Percentiles rank a stretch among this genome's conserved stretches.
Evolutionary conservation across 35 echinoderm and acorn worm genomes (phyloP).

Genomic region (Ophiothrix spiculata): DNA sequence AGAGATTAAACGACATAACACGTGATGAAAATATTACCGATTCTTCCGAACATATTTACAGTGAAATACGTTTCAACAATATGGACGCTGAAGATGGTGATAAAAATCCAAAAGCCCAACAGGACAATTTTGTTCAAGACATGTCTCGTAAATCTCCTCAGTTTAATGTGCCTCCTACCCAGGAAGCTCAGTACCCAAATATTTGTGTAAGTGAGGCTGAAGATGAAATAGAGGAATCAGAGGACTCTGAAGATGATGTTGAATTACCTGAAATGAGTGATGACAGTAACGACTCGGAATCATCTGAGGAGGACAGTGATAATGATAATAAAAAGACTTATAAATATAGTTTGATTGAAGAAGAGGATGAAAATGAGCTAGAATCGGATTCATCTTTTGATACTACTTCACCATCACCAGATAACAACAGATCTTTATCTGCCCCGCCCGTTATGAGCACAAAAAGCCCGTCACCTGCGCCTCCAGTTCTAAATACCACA

Average conservation of each 20-base stretch:
- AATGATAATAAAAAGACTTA: neutral
- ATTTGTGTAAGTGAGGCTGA: neutral
- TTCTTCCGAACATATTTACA: no score
- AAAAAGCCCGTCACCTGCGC: neutral
- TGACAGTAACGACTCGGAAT: neutral
- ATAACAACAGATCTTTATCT: no score
- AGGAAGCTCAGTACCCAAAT: no score
- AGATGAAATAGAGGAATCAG: no score
- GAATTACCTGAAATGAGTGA: neutral
- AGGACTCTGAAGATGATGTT: conserved; percentile 4
- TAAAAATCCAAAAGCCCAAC: no score
- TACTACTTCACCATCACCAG: neutral
- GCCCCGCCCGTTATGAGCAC: no score
- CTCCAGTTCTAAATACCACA: neutral
- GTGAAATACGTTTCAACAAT: neutral
- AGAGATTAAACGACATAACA: neutral
- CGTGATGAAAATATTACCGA: neutral
- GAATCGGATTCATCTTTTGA: neutral
- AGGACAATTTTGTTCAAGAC: no score
- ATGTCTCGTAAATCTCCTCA: no score
- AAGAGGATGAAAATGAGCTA: neutral
- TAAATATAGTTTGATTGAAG: neutral
- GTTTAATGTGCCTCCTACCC: no score
- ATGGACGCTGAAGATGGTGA: no score
- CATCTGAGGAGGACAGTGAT: neutral